Evolutionary conservation across 1,140 invertebrate genomes (phyloP).

Genomic region (Anastatus disparis): DNA sequence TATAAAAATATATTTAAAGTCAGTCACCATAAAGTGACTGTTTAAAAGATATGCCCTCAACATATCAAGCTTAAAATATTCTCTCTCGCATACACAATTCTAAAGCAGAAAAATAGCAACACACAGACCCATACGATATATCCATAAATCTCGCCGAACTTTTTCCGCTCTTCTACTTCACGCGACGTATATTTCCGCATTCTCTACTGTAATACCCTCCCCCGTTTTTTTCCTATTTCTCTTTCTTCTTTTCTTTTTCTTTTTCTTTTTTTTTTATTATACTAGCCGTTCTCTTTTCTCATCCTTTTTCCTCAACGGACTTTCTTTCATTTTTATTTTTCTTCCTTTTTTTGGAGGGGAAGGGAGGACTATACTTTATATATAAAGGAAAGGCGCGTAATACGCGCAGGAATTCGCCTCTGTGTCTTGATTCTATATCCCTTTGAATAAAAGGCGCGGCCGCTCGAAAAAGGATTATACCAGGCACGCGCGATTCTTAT

Average conservation of each 20-base stretch:
- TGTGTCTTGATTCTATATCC: conserved; percentile 8
- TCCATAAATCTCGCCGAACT: conserved; percentile 27
- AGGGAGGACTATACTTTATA: not conserved
- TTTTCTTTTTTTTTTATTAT: no score
- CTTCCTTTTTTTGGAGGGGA: no score
- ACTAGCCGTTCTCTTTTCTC: no score
- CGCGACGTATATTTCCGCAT: conserved; percentile 37
- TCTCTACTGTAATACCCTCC: conserved; percentile 30
- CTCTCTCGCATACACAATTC: not conserved
- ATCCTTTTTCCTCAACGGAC: conserved; percentile 1
- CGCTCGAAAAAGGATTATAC: conserved; percentile 1
- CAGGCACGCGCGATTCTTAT: no score
- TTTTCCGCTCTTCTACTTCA: conserved; percentile 43
- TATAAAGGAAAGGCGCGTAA: conserved; percentile 36
- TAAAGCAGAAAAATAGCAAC: no score
- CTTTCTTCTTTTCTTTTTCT: no score
- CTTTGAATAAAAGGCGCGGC: conserved; percentile 4
- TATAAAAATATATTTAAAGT: no score
- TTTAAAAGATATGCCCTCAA: no score
- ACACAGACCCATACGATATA: no score
- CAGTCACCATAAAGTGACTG: no score
- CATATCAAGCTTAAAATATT: not conserved
- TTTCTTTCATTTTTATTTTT: no score
- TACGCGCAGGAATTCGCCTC: conserved; percentile 49
- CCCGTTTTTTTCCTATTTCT: conserved; percentile 39